These are phyloP conservation scores for Phocoena phocoena DNA, from an alignment of 2,113 vertebrate genomes.

Conservation along the genomic window DNA sequence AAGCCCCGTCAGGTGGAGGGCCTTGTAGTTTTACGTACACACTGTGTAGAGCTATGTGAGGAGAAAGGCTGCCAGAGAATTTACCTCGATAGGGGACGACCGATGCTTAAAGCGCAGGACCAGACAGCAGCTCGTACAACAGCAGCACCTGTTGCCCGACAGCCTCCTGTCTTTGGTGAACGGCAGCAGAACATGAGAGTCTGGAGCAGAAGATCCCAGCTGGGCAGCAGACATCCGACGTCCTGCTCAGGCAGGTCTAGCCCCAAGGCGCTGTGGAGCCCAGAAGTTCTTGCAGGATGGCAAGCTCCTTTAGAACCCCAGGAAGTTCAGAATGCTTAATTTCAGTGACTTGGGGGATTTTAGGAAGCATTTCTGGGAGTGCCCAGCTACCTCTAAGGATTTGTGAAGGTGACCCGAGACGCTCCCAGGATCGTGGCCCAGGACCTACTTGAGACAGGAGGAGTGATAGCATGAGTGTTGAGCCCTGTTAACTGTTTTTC, in stretches of 20 bases:
- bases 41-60: neutral
- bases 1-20: neutral
- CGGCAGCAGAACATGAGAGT: rapidly evolving
- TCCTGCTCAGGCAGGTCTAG: neutral
- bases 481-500: neutral
- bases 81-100: neutral
- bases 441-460: neutral
- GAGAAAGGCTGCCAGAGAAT: neutral
- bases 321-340: neutral
- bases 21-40: neutral
- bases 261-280: neutral
- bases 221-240: neutral
- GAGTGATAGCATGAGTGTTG: rapidly evolving
- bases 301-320: neutral
- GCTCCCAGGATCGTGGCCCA: neutral
- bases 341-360: neutral
- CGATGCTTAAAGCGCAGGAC: neutral
- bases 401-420: neutral
- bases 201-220: rapidly evolving
- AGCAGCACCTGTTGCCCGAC: rapidly evolving
- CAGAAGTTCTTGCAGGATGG: neutral
- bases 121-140: neutral
- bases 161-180: neutral
- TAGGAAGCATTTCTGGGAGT: neutral
- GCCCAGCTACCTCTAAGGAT: neutral